Evolutionary conservation across 2,888 invertebrate genomes (phyloP), one percentile per base, ranked within the genome.

Genomic region (Chirona hameri): DNA sequence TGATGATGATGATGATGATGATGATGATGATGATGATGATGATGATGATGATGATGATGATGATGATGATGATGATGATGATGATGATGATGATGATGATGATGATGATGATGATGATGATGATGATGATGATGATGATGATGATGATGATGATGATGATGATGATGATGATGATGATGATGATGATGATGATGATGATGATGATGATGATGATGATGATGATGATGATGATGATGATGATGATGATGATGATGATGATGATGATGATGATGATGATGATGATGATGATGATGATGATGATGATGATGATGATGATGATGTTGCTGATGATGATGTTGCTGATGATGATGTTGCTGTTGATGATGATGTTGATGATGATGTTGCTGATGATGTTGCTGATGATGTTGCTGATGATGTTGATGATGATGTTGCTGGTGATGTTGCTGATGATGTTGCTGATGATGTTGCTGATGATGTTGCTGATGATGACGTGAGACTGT

Each of bases 81-180:
- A 10, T 79, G 80, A 79, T 10, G 80, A 7, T 79, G 80, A 10
- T 79, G 27, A 9, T 79, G 80, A 79, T 79, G 12, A 79, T 79
- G 27, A 79, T 9, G 5, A 9, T 14, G 39, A 80, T 80, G 21
- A 39, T 31, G 46, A 31, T 15, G 39, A 31, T 12, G 80, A 80
- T n/a, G 80, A 80, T 80, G 80, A 80, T 80, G 80, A 80, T 80
- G 39, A 24, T 9, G 79, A 4, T 79, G 80, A 80, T 80, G 21
- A 21, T 24, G n/a, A 31, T 80, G 80, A 80, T 29, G 12, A 80
- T 39, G 9, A 80, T n/a, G 18, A 29, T 10, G 39, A 21, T 24
- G 39, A 79, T 12, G 0, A 21, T 12, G 80, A 79, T 79, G 7
- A 24, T 24, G 18, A 80, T 0, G 18, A 21, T n/a, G 39, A 80